Conservation (phyloP, 2,797 vertebrate genomes). For the Notolabrus celidotus region DNA sequence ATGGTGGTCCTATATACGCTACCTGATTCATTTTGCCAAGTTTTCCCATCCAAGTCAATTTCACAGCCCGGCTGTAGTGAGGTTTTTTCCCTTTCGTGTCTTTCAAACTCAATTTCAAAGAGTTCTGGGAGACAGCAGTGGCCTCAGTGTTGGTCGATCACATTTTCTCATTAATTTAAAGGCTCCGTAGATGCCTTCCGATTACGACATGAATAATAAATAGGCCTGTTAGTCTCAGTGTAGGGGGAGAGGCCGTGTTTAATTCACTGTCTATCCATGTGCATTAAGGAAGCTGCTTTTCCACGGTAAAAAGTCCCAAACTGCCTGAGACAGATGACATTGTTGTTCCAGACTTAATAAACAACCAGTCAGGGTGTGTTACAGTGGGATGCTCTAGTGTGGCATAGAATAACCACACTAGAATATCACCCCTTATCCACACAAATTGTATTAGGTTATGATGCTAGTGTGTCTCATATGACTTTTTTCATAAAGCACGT, state of each 20-base stretch:
- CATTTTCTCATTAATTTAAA: constrained; percentile 84
- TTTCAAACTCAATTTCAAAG: constrained; percentile 83
- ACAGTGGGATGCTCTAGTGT: constrained; percentile 34
- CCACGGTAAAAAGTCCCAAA: constrained; percentile 37
- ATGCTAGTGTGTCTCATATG: constrained; percentile 36
- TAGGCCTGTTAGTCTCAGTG: constrained; percentile 63
- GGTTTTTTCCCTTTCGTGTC: constrained; percentile 40
- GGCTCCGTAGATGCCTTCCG: constrained; percentile 72
- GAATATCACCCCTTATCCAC: constrained; percentile 9
- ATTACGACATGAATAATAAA: constrained; percentile 86
- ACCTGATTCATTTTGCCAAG: constrained; percentile 60
- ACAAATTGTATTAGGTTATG: constrained; percentile 18
- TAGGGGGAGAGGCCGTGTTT: constrained; percentile 64
- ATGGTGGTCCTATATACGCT: constrained; percentile 42
- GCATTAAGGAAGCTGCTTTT: constrained; percentile 71
- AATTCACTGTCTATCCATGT: constrained; percentile 73
- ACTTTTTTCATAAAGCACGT: constrained; percentile 25
- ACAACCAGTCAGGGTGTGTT: constrained; percentile 70
- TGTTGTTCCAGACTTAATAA: constrained; percentile 76
- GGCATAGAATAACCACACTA: constrained; percentile 10
- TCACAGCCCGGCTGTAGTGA: constrained; percentile 60
- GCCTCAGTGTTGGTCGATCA: constrained; percentile 77
- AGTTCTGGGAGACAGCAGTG: constrained; percentile 67
- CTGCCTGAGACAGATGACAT: constrained; percentile 60
- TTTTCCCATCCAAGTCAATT: constrained; percentile 78